Evolutionary conservation across 2,888 invertebrate species (phyloP), one percentile per base, ranked within the genome.

Genomic region (Euzophera pinguis): DNA sequence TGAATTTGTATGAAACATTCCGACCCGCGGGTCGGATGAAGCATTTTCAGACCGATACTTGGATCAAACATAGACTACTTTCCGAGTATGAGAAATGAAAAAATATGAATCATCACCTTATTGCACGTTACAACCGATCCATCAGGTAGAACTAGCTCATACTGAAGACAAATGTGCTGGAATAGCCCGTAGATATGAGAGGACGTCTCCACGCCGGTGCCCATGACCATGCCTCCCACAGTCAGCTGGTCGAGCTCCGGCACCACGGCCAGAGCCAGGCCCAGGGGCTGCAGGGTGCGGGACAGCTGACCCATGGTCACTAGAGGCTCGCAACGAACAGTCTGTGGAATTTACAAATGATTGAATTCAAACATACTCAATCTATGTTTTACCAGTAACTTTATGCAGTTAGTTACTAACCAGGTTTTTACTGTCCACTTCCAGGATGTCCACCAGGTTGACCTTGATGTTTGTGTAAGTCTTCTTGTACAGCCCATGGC

Each of bases 231-330:
- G 0, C 96, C 96, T 29, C 96, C 96, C 8, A 96, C 94, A 0
- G 96, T 97, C 14, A 96, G 90, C 80, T 96, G 96, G 75, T 96
- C 96, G 39, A 97, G 78, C 80, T 97, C 96, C 0, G 96, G 96
- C 0, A 96, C 91, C 13, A 96, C 93, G 0, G 96, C 94, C 32
- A 96, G 86, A 0, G 96, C 95, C 86, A 94, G 93, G 0, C 96
- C 96, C 0, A 94, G 77, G 0, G 94, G 93, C 57, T 92, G 91
- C 22, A 97, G 82, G 0, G 93, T 93, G 10, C 93, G 91, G 38
- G 96, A 94, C 17, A 97, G 76, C 76, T 96, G 96, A 3, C 96
- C 96, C 96, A 96, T 96, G 4, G 93, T 94, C 1, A 95, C 96
- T 64, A 95, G 80, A 0, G 96, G 96, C 80, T 96, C 96, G 51